Base-by-base conservation (phyloP, 2,888 invertebrate species). In the Margaritifera margaritifera region DNA sequence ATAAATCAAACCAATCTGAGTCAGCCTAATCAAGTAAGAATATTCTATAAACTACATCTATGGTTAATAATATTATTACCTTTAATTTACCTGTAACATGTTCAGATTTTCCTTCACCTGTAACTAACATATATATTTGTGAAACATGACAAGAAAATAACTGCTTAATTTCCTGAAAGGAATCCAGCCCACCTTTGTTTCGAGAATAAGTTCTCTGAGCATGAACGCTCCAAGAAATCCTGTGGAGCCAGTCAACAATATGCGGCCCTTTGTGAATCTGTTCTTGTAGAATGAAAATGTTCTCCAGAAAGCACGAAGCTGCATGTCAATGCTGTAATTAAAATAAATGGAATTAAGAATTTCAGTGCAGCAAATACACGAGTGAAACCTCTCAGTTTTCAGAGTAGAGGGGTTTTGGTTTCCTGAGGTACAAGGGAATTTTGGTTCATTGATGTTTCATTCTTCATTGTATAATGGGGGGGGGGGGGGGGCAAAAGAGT, bases 231-330 rank as follows among this genome's bases (percentile, higher is more conserved):
- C 90, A 11, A 90, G 81, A 75, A 89, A 90, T 0, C 90, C 90
- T 20, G 90, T 90, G 8, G 87, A 84, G 18, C 90, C 90, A 4
- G 90, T 90, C 66, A 90, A 78, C 27, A 90, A 79, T n/a, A 90
- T 87, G 58, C 88, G 80, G 6, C 88, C 86, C 60, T 82, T 85
- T 59, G 80, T 79, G 80, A 90, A 90, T 31, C 89, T 84, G 53
- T 82, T 78, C 55, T 80, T 74, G 65, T 84, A 84, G 68, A 87
- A 87, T 27, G 84, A 80, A 74, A 86, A 83, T 24, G 88, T 88
- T 59, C 90, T 80, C 90, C 90, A 90, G 80, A 90, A 90, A 1
- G 90, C 90, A 52, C 90, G 79, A 64, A 90, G 80, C 72, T 90
- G 89, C 78, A 90, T 87, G 71, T 90, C 90, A 76, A 90, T 86